Evolutionary conservation across 1,140 invertebrate genomes (phyloP).

Genomic region (Pteromalus puparum): DNA sequence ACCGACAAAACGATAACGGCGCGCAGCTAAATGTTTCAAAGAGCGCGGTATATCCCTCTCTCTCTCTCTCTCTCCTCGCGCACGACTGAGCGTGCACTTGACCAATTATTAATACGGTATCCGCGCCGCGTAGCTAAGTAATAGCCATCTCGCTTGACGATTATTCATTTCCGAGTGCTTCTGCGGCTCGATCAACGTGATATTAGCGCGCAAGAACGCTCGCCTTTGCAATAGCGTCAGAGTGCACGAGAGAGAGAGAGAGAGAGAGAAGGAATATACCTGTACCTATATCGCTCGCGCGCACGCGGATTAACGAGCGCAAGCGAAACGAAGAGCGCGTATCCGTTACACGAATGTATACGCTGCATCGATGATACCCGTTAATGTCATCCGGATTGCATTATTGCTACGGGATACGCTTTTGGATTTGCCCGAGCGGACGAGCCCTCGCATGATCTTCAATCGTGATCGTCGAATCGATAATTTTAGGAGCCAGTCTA

Average conservation of each 20-base stretch:
- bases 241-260: background rate
- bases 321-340: background rate
- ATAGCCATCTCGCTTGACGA: conserved; percentile 16
- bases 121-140: background rate
- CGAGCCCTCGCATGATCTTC: no score
- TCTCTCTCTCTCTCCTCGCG: background rate
- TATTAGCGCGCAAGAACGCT: background rate
- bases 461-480: no score
- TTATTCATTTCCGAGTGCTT: conserved; percentile 32
- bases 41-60: background rate
- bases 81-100: background rate
- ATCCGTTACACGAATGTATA: background rate
- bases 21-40: conserved; percentile 7
- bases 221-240: background rate
- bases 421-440: no score
- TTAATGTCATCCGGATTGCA: conserved; percentile 3
- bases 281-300: background rate
- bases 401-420: background rate
- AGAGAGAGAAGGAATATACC: background rate
- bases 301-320: background rate
- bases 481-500: no score
- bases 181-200: background rate
- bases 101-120: conserved; percentile 43
- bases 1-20: background rate
- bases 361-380: background rate